Evolutionary conservation across 2,888 invertebrate species (phyloP), one percentile per base, ranked within the genome.

Genomic region (Drosophila putrida): DNA sequence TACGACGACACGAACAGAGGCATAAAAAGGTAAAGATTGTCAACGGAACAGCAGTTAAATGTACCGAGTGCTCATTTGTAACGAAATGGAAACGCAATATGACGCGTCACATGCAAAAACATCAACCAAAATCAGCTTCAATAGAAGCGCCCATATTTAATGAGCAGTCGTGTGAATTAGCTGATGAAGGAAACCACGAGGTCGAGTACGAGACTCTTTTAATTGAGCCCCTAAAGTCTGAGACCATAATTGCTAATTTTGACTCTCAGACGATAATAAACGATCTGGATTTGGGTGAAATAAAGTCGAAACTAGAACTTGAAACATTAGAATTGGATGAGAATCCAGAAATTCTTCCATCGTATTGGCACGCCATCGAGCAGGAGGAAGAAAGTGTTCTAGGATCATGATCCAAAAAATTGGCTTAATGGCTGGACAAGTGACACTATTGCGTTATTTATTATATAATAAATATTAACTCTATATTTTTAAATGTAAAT

Each of bases 1-100:
- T 76, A 33, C 57, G 68, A 1, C 67, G 75, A 1, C 75, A 76
- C n/a, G 38, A 20, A 3, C 41, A 47, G 9, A 31, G 39, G 4
- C 75, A 76, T 9, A 15, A 6, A 2, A 72, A 20, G 33, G 11
- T 25, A 0, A 68, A 54, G 6, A 25, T 33, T 6, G 10, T 73
- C 0, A 31, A 73, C 0, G 68, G 64, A 9, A 50, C 28, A 1
- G 53, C 63, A 5, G 53, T 53, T 20, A 54, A 78, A 15, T 76
- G 75, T 8, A 38, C 53, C 20, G 36, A 61, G 6, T 76, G 75
- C 38, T 36, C 49, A 0, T 76, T 68, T 41, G 38, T 65, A 0
- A 78, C 74, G 3, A 76, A 76, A 13, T 78, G 61, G 58, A 76
- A 69, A 13, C 68, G 76, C 1, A 76, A 76, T 11, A 62, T 78